These are phyloP conservation scores for Carduelis carduelis DNA, from an alignment of 2,797 vertebrate genomes.

Conservation along the genomic window DNA sequence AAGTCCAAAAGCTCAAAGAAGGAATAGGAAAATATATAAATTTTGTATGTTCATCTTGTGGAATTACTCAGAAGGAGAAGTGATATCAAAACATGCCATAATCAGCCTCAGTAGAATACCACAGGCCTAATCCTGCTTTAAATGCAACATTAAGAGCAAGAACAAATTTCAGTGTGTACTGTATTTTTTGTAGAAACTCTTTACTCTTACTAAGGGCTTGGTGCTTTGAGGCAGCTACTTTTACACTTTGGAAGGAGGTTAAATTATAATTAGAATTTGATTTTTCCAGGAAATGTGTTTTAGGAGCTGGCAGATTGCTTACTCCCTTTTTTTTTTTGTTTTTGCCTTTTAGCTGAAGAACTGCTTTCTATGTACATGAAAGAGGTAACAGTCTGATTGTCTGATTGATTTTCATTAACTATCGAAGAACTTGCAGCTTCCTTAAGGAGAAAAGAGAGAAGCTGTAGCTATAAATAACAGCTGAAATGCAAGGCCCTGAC, in stretches of 20 bases:
- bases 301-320: background rate
- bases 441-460: background rate
- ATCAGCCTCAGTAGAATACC: background rate
- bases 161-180: background rate
- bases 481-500: background rate
- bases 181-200: background rate
- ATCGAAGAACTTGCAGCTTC: background rate
- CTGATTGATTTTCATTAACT: background rate
- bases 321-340: background rate
- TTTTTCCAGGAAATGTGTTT: slow-evolving; percentile 1
- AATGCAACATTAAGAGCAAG: background rate
- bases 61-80: background rate
- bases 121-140: background rate
- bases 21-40: background rate
- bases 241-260: background rate
- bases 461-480: background rate
- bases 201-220: background rate
- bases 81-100: background rate
- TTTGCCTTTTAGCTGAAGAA: background rate
- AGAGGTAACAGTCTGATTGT: background rate
- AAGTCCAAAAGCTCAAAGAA: background rate
- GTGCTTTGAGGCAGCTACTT: background rate
- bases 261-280: background rate
- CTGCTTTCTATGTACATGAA: background rate
- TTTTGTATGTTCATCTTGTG: background rate